These are phyloP conservation scores for Oconnorella tubifera DNA, from an alignment of 2,888 invertebrate genomes.

Conservation along the genomic window DNA sequence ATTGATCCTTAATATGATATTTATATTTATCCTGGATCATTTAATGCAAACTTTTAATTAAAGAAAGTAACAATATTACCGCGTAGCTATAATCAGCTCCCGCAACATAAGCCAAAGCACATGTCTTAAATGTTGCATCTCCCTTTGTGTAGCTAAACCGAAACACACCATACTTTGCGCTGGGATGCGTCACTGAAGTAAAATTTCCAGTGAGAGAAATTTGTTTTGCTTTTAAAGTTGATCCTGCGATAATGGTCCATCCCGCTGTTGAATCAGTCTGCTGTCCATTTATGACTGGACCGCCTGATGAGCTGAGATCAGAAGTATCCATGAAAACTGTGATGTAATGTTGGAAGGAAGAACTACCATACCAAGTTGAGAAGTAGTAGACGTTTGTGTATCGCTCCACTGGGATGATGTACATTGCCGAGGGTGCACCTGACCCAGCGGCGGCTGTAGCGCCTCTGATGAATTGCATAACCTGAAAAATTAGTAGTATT, in stretches of 20 bases:
- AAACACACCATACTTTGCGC: slow-evolving; percentile 2
- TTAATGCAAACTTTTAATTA: no score
- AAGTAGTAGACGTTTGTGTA: slow-evolving; percentile 13
- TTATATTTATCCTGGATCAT: no score
- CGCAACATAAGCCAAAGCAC: slow-evolving; percentile 7
- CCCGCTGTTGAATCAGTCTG: background rate
- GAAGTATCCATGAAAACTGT: background rate
- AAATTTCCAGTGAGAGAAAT: no score
- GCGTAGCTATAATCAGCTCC: slow-evolving; percentile 9
- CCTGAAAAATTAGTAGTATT: background rate
- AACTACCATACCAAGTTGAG: background rate
- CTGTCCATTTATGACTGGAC: background rate
- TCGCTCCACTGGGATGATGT: background rate
- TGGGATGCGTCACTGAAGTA: slow-evolving; percentile 7
- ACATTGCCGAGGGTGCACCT: slow-evolving; percentile 14
- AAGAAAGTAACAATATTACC: no score
- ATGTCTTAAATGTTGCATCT: background rate
- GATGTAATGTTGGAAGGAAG: slow-evolving; percentile 3
- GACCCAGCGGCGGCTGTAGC: background rate
- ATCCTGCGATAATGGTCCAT: background rate
- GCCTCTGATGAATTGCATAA: slow-evolving; percentile 12
- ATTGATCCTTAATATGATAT: no score
- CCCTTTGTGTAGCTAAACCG: slow-evolving; percentile 3
- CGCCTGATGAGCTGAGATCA: background rate
- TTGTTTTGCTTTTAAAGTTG: no score